These are phyloP conservation scores for Dermatemys mawii DNA, from an alignment of 2,113 vertebrate genomes.

Conservation along the genomic window DNA sequence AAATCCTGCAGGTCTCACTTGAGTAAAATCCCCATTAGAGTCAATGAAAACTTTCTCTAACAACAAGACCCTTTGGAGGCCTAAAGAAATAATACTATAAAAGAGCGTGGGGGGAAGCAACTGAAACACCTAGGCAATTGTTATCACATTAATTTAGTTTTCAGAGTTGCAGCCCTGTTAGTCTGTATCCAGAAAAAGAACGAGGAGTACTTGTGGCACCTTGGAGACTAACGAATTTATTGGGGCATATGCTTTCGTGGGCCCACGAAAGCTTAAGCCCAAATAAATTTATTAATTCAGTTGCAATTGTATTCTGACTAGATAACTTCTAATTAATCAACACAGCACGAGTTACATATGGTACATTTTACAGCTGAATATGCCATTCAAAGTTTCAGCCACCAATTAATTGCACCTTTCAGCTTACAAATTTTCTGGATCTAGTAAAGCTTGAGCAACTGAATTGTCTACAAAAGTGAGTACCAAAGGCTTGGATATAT, in stretches of 20 bases:
- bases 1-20: neutral
- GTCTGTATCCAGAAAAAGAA: no score
- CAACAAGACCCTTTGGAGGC: neutral
- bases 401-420: neutral
- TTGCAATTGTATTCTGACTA: neutral
- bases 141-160: neutral
- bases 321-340: neutral
- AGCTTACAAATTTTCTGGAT: neutral
- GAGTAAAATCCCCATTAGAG: neutral
- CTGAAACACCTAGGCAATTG: neutral
- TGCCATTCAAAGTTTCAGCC: neutral
- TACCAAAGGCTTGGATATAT: neutral
- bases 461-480: neutral
- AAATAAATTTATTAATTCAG: no score
- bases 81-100: neutral
- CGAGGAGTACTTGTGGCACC: no score
- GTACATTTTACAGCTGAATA: fast-evolving
- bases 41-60: neutral
- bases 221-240: no score
- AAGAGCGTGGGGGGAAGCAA: neutral
- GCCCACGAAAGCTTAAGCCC: no score
- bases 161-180: no score
- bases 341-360: neutral
- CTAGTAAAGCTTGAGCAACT: neutral
- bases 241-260: no score